phyloP scores from a whole-genome alignment of 2,888 invertebrate species.

The Neuroscelio doddi region DNA sequence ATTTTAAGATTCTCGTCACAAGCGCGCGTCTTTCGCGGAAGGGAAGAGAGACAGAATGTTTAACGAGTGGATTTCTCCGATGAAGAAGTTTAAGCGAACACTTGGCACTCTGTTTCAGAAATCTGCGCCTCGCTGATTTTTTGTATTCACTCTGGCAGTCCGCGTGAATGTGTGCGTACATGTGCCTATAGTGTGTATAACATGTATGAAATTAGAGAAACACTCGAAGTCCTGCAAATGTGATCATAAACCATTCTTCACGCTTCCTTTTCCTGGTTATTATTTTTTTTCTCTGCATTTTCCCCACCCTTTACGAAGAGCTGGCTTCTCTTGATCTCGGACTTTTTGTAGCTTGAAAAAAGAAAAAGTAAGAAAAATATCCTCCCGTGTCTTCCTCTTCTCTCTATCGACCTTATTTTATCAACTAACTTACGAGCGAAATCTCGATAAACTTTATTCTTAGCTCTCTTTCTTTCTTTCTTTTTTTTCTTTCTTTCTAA shows the following conservation, averaged over 20 bases:
- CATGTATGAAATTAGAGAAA: slow-evolving; percentile 1
- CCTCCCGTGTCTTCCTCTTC: background rate
- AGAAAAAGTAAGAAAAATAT: too few relatives aligned
- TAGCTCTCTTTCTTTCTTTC: background rate
- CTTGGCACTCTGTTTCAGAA: background rate
- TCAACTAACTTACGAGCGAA: background rate
- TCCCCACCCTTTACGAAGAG: too few relatives aligned
- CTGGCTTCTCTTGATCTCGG: too few relatives aligned
- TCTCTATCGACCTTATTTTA: background rate
- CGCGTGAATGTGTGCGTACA: slow-evolving; percentile 3
- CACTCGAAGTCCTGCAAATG: background rate
- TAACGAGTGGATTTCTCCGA: background rate
- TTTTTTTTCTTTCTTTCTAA: too few relatives aligned
- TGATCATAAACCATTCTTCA: background rate
- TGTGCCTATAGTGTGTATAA: background rate
- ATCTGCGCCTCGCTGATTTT: background rate
- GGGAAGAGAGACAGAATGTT: too few relatives aligned
- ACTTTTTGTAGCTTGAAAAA: too few relatives aligned
- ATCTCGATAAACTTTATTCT: background rate
- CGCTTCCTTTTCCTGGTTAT: background rate
- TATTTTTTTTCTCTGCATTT: slow-evolving; percentile 1
- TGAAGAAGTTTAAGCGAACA: too few relatives aligned
- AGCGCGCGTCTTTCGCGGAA: too few relatives aligned
- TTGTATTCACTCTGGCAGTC: background rate
- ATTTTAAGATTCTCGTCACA: too few relatives aligned